Base-by-base conservation (phyloP, 2,888 invertebrate genomes). In the Sclerodermus sp. region DNA sequence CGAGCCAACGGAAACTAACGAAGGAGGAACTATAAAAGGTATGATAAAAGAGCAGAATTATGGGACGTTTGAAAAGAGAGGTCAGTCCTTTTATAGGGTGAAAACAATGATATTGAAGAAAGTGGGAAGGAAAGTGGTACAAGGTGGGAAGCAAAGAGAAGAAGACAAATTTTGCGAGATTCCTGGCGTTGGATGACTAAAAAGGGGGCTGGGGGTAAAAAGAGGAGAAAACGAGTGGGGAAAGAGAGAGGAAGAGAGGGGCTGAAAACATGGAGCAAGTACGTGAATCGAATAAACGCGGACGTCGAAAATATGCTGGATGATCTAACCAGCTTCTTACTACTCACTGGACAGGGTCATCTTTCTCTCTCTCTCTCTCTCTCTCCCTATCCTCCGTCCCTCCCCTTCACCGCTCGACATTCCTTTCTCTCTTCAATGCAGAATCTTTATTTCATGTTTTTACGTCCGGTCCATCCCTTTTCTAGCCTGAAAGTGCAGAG, bases 211-310 rank as follows among this genome's bases (percentile, higher is more conserved):
- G 8, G n/a, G n/a, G n/a, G n/a, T n/a, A 23, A 23, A 8, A 23
- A 8, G 16, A 12, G 40, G 15, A 3, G 6, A 17, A 40, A 17
- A n/a, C 2, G 12, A 23, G 12, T 5, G 42, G 12, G 30, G 23
- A 17, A 42, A 30, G 9, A 30, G 10, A 42, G 6, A 30, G n/a
- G 34, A 8, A 34, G 34, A 12, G 40, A 37, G 55, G 32, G 34
- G 3, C 4, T 23, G n/a, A n/a, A n/a, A n/a, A n/a, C n/a, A n/a
- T 47, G 49, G 51, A 40, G 40, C 4, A 13, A 42, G 45, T 63
- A 66, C 66, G 66, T 65, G 66, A 54, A 61, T 34, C 51, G 65
- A 67, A 67, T 66, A 58, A 61, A 55, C 58, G 55, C 55, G 51
- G 49, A 55, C 31, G 53, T 42, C 37, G 57, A 65, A 66, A 67